Conservation (phyloP, 2,797 vertebrate species). For the Amblyopsis hoosieri region DNA sequence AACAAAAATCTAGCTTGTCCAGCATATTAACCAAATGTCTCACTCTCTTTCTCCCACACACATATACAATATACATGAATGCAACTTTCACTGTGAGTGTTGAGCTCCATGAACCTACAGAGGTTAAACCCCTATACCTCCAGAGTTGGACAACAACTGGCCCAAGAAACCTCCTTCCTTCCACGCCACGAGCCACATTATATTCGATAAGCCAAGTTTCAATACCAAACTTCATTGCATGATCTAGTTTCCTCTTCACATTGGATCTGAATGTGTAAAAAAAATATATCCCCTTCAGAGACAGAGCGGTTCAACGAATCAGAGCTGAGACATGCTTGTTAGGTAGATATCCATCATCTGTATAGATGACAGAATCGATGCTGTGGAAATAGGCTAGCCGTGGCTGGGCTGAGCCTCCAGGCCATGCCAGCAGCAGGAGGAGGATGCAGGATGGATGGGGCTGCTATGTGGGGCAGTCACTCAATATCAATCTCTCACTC, state of each 20-base stretch:
- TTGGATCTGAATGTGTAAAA: slow-evolving; percentile 40
- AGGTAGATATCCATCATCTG: slow-evolving; percentile 81
- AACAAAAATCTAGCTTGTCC: slow-evolving; percentile 53
- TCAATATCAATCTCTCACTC: slow-evolving; percentile 84
- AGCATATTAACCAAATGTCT: slow-evolving; percentile 60
- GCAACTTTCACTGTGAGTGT: not conserved
- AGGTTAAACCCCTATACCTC: not conserved
- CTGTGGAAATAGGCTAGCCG: slow-evolving; percentile 83
- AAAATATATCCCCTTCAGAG: slow-evolving; percentile 36
- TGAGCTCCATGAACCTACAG: slow-evolving; percentile 4
- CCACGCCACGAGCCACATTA: not conserved
- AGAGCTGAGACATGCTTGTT: slow-evolving; percentile 71
- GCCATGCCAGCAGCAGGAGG: slow-evolving; percentile 78
- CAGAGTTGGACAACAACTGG: slow-evolving; percentile 3
- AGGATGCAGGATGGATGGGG: slow-evolving; percentile 73
- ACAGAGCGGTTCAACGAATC: slow-evolving; percentile 51
- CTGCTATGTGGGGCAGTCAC: slow-evolving; percentile 83
- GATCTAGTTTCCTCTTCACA: slow-evolving; percentile 40
- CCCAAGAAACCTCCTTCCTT: slow-evolving; percentile 4
- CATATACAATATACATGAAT: not conserved
- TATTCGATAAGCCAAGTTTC: slow-evolving; percentile 21
- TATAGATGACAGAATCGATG: slow-evolving; percentile 87
- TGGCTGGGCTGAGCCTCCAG: slow-evolving; percentile 80
- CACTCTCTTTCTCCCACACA: slow-evolving; percentile 13
- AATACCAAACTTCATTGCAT: slow-evolving; percentile 25